Percentiles rank a stretch among this genome's conserved stretches.
Evolutionary conservation across 1,140 invertebrate species (phyloP).

Genomic region (Wiebesia pumilae): DNA sequence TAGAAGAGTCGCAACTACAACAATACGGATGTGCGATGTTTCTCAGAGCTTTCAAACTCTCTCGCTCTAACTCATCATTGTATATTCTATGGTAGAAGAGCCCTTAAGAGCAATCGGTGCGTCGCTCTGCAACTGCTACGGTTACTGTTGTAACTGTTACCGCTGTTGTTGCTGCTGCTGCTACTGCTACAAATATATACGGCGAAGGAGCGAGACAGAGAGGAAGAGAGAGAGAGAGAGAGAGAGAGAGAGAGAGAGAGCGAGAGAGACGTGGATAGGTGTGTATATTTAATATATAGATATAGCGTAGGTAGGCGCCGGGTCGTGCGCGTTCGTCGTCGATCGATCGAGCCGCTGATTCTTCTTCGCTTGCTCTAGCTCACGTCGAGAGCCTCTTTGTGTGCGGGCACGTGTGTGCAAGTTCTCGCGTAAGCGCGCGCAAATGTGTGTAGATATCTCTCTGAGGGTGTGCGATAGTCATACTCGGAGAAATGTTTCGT

Average conservation of each 20-base stretch:
- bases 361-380: slow-evolving; percentile 44
- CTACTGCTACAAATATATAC: slow-evolving; percentile 25
- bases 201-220: background rate
- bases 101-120: slow-evolving; percentile 34
- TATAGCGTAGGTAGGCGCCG: slow-evolving; percentile 43
- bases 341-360: slow-evolving; percentile 55
- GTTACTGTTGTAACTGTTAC: background rate
- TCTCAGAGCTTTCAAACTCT: slow-evolving; percentile 11
- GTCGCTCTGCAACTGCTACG: slow-evolving; percentile 6
- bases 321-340: slow-evolving; percentile 46
- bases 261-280: background rate
- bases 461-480: slow-evolving; percentile 14
- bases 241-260: background rate
- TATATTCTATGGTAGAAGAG: slow-evolving; percentile 27
- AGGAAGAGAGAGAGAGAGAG: background rate
- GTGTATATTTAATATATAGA: slow-evolving; percentile 21
- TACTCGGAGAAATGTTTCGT: slow-evolving; percentile 30
- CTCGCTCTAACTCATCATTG: background rate
- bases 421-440: background rate
- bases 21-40: background rate
- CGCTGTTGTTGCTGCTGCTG: background rate
- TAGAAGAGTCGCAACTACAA: background rate
- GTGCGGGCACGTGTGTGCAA: background rate
- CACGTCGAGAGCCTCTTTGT: slow-evolving; percentile 6
- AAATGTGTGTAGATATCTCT: background rate